These are phyloP conservation scores for Hybognathus amarus DNA, from an alignment of 2,797 vertebrate species.

Conservation along the genomic window DNA sequence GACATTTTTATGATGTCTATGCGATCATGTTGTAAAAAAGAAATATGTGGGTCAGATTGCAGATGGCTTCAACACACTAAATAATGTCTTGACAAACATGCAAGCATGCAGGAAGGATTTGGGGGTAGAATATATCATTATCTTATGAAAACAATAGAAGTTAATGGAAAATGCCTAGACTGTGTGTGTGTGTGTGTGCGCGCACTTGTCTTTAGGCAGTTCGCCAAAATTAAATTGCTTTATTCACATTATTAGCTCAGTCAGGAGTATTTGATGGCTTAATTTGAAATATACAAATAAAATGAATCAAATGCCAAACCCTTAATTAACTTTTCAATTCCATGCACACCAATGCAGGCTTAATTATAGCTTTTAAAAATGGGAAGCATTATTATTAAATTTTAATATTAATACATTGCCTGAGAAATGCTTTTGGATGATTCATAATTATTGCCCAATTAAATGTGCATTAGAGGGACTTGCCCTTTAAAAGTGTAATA, in stretches of 20 bases:
- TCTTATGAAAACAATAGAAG: background rate
- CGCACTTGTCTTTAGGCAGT: background rate
- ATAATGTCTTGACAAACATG: background rate
- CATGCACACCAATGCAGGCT: background rate
- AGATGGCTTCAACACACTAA: background rate
- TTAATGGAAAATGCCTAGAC: background rate
- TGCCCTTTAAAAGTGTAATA: constrained; percentile 6
- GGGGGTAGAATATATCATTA: background rate
- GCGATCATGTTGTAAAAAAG: background rate
- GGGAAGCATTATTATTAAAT: background rate
- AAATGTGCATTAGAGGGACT: constrained; percentile 16
- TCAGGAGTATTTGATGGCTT: constrained; percentile 26
- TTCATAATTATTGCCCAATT: constrained; percentile 27
- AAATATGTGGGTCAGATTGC: background rate
- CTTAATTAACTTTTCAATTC: constrained; percentile 42
- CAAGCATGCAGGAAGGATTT: background rate
- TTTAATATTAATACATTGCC: constrained; percentile 2
- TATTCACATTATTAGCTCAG: constrained; percentile 14
- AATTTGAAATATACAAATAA: constrained; percentile 36
- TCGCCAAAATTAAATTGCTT: constrained; percentile 1
- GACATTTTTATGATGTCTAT: background rate
- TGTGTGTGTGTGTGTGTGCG: background rate
- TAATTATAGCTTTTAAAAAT: constrained; percentile 16
- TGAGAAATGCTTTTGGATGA: background rate
- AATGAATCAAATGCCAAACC: constrained; percentile 28